Conservation (phyloP, 2,797 vertebrate genomes). For the Sebastes jordani region DNA sequence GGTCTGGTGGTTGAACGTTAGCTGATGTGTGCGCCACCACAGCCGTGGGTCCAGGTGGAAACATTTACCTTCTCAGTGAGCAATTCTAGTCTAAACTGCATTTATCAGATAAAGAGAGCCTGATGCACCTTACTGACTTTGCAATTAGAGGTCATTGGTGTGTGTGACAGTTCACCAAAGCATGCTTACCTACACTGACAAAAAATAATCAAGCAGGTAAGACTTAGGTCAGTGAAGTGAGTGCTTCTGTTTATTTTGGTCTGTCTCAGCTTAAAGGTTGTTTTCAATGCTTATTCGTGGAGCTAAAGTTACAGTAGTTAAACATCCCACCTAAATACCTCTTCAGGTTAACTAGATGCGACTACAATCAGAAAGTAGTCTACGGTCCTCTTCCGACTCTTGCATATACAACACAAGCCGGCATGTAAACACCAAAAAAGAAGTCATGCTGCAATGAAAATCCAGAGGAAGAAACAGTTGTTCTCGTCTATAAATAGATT, state of each 20-base stretch:
- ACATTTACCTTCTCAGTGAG: constrained; percentile 58
- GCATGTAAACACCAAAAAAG: constrained; percentile 31
- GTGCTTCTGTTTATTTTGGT: constrained; percentile 26
- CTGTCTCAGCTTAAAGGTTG: constrained; percentile 1
- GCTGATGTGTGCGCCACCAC: constrained; percentile 13
- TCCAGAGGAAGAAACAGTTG: constrained; percentile 32
- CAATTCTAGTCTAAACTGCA: constrained; percentile 53
- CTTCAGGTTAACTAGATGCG: constrained; percentile 1
- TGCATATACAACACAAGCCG: constrained; percentile 5
- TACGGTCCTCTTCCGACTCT: background rate
- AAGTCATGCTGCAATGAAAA: constrained; percentile 6
- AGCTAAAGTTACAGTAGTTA: constrained; percentile 3
- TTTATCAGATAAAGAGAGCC: constrained; percentile 65
- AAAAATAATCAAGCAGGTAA: background rate
- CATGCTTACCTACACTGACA: constrained; percentile 10
- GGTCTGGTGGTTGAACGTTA: background rate
- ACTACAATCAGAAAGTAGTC: background rate
- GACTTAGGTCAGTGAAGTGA: background rate
- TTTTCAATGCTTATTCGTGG: constrained; percentile 22
- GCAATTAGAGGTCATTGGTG: constrained; percentile 52
- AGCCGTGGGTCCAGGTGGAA: constrained; percentile 63
- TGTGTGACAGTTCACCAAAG: constrained; percentile 37
- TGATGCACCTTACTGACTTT: constrained; percentile 51
- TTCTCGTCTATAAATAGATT: constrained; percentile 62
- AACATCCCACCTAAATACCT: background rate